Evolutionary conservation across 2,113 vertebrate species (phyloP), one percentile per base, ranked within the genome.

Genomic region (Hippocampus comes): DNA sequence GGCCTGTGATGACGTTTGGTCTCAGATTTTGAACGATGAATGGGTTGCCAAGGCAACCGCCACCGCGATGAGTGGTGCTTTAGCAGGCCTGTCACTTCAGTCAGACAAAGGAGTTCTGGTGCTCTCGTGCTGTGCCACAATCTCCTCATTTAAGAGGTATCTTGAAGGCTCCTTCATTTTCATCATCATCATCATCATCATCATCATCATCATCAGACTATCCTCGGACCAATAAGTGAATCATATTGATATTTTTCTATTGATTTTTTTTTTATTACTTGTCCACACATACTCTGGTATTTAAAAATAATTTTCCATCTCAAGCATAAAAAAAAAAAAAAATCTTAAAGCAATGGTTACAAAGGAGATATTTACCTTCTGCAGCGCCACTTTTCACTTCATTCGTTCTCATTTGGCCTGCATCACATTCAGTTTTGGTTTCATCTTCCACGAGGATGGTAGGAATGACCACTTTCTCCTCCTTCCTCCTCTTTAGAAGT

Each of bases 401-500:
- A 82, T 88, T 80, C 90, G 87, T 10, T 11, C 64, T 68, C 84
- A 89, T 89, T 79, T 41, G 68, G 21, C 92, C 89, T 1, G 85
- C 66, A 17, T 81, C 91, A n/a, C 79, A 78, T 5, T 89, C 84
- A 0, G 63, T 78, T 61, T 86, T 87, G 61, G 84, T 76, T 59
- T 90, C 82, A 27, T 91, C 84, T 75, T 91, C 88, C 55, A 91
- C 68, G 57, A 88, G 59, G 77, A 93, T 90, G 0, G 79, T 74
- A 14, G 92, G 92, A 78, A 91, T 81, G 75, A 38, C 81, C 53
- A 79, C 5, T 23, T 80, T 91, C 42, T 73, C 75, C 0, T 25
- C 91, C 89, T 81, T 93, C 90, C 77, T 92, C 70, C 90, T 91
- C 77, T 91, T 91, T 11, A 80, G 30, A 15, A 84, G 78, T 0